A percentile compares a stretch with the other conserved stretches of the same genome.
phyloP scores from a whole-genome alignment of 2,113 vertebrate species.

The Diadophis punctatus region DNA sequence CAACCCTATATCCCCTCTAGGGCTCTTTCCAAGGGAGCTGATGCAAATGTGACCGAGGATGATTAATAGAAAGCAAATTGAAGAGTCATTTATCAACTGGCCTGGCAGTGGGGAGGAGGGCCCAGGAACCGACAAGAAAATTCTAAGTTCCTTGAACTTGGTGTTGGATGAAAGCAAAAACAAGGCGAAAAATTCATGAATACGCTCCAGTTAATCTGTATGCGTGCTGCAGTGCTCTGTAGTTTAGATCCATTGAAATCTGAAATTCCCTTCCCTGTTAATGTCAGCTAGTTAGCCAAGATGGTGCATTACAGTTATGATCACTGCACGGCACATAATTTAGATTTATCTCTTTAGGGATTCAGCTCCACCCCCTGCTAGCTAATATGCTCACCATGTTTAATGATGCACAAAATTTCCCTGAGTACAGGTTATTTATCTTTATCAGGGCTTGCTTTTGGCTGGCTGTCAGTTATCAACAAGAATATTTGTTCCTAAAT shows the following conservation, averaged over 20 bases:
- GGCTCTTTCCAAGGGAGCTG: slow-evolving; percentile 54
- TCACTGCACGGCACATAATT: slow-evolving; percentile 81
- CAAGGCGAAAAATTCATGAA: slow-evolving; percentile 68
- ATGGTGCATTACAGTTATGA: slow-evolving; percentile 77
- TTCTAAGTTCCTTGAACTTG: slow-evolving; percentile 58
- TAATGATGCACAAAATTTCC: slow-evolving; percentile 94
- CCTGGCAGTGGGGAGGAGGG: slow-evolving; percentile 50
- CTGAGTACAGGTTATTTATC: slow-evolving; percentile 91
- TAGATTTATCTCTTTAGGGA: slow-evolving; percentile 86
- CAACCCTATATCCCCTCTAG: neutral
- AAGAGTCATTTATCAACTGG: slow-evolving; percentile 67
- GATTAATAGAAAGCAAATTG: slow-evolving; percentile 71
- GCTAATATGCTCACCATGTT: slow-evolving; percentile 89
- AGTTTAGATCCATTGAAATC: slow-evolving; percentile 76
- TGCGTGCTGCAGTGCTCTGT: slow-evolving; percentile 68
- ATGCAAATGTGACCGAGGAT: slow-evolving; percentile 56
- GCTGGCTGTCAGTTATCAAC: slow-evolving; percentile 76
- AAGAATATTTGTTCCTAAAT: slow-evolving; percentile 74
- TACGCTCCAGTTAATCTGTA: slow-evolving; percentile 74
- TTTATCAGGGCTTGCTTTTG: slow-evolving; percentile 81
- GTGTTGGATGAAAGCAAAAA: slow-evolving; percentile 53
- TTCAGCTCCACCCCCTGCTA: slow-evolving; percentile 80
- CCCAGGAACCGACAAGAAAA: slow-evolving; percentile 56
- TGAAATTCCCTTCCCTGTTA: slow-evolving; percentile 77
- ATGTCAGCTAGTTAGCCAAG: slow-evolving; percentile 80